Base-by-base conservation (phyloP, 2,888 invertebrate genomes). In the Lithosia quadra region DNA sequence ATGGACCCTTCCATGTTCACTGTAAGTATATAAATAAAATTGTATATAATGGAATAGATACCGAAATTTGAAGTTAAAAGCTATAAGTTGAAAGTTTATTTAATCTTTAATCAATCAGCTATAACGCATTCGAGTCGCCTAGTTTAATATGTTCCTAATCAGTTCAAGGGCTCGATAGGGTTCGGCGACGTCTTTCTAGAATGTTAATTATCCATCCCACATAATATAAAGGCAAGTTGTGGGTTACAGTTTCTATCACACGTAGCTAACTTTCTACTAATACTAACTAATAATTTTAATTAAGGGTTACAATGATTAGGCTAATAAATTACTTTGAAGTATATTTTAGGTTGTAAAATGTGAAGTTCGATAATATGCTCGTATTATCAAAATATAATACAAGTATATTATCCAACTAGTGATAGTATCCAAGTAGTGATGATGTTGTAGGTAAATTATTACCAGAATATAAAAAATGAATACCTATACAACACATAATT, bases 121-220 rank as follows among this genome's bases (percentile, higher is more conserved):
- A 86, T 88, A 88, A 86, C 81, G 80, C 81, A 88, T 87, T 88
- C 87, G 82, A 75, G 74, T 84, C 82, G 83, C 80, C 78, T 82
- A 82, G 82, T 80, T 84, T 86, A 89, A 87, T 83, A 76, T 81
- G 79, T 83, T 83, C 78, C 83, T 88, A 88, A 89, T 90, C 88
- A 84, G 84, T 84, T 84, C 85, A 85, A 84, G 74, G 69, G 57
- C 59, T 60, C 56, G 70, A 78, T 74, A 79, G 75, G 74, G 73
- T 53, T 68, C 60, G 78, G 72, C 82, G 77, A 80, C 79, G 81
- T 83, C 83, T 84, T 83, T 75, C 83, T 80, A 82, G 86, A 87
- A 87, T 88, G 87, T 85, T 89, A 87, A 89, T 88, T 86, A 86
- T 85, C 81, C 68, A 80, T 68, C 78, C 77, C 74, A 69, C 77